These are phyloP conservation scores for Mormyrops attenuatus DNA, from an alignment of 2,797 vertebrate genomes.

Conservation along the genomic window DNA sequence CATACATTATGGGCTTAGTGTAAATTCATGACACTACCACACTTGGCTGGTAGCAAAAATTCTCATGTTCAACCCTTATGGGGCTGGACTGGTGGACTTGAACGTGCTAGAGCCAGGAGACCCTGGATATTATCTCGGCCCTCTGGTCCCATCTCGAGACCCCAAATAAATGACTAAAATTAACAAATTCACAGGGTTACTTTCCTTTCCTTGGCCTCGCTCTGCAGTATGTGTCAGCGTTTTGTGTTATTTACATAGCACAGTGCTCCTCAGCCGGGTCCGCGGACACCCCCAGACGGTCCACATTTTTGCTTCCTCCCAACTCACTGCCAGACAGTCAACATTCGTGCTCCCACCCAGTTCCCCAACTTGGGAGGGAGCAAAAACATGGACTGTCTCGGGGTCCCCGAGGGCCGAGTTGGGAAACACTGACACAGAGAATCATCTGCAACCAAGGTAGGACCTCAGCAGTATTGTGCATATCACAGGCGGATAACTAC, in stretches of 20 bases:
- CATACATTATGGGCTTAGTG: background rate
- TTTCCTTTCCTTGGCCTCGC: background rate
- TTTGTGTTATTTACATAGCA: background rate
- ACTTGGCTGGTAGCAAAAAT: background rate
- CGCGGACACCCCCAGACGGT: no score
- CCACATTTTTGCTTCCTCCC: background rate
- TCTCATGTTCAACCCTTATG: background rate
- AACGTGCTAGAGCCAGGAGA: background rate
- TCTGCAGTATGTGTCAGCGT: background rate
- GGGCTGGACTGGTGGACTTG: background rate
- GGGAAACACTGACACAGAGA: background rate
- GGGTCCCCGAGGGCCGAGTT: background rate
- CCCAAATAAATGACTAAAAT: background rate
- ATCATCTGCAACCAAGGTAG: background rate
- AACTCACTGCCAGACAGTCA: background rate
- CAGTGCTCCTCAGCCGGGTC: background rate
- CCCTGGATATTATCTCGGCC: background rate
- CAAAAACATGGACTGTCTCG: background rate
- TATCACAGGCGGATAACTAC: background rate
- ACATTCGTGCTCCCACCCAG: background rate
- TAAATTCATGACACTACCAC: background rate
- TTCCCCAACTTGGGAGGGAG: background rate
- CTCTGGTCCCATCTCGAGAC: background rate
- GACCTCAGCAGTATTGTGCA: background rate
- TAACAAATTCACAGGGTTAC: background rate